Evolutionary conservation across 2,113 vertebrate species (phyloP), one percentile per base, ranked within the genome.

Genomic region (Cynopterus brachyotis): DNA sequence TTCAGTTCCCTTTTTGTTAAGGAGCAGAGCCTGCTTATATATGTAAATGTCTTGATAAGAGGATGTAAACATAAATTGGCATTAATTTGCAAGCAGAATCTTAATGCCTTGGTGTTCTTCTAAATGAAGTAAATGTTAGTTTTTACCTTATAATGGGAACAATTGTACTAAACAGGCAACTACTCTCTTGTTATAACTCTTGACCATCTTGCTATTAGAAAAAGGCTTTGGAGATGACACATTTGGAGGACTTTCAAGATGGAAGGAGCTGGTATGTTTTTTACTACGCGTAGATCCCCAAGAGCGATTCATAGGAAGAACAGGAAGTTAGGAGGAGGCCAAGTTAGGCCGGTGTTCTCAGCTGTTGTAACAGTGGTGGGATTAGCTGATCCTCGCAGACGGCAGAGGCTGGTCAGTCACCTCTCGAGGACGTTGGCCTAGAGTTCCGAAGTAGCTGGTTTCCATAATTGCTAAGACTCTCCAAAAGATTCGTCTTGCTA

Each of bases 1-100:
- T 95, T 94, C 64, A n/a, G 53, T 94, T 96, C 47, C 67, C 40
- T 17, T 78, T 76, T 90, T 95, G 90, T 94, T 88, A 83, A 93
- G 85, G 92, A 97, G 73, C 80, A 80, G 66, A 93, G 37, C 57
- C 83, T 97, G 88, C 73, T 47, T 93, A 64, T 91, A 3, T 95
- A 30, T 96, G 91, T 96, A 83, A 92, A 72, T 91, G 89, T 96
- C 17, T 93, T 80, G 73, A 85, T 85, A 37, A 64, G 76, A 78
- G 66, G 59, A 79, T 91, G 40, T 93, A 60, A 94, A 47, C 73
- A 50, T 69, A 84, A 82, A 72, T 91, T 72, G 91, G 81, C 76
- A 57, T 83, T 94, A 26, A 20, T 83, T 73, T 89, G 47, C 69
- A 40, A 93, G 92, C 79, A 87, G 86, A 91, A 81, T 82, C 86